Conservation (phyloP, 2,797 vertebrate genomes). For the Tolypeutes matacus region DNA sequence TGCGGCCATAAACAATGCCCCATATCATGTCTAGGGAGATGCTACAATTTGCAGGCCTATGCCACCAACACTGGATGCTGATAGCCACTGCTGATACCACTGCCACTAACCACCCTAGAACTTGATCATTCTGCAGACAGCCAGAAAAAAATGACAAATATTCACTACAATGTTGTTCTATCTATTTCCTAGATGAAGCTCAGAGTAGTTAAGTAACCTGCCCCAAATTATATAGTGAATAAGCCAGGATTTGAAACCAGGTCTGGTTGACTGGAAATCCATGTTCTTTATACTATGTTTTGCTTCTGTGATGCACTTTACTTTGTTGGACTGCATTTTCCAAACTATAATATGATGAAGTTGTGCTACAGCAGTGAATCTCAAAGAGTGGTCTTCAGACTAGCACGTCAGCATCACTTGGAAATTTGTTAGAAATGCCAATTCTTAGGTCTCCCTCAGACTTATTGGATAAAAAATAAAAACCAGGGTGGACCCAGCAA, state of each 20-base stretch:
- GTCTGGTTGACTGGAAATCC: neutral
- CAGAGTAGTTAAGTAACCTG: neutral
- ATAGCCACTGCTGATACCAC: neutral
- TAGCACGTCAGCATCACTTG: neutral
- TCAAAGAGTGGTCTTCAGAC: neutral
- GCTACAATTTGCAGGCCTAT: too few relatives aligned
- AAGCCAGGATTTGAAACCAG: slow-evolving; percentile 10
- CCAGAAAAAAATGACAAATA: neutral
- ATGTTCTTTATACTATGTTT: neutral
- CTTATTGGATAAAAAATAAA: neutral
- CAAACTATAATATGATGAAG: neutral
- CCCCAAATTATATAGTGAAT: neutral
- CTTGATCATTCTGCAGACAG: neutral
- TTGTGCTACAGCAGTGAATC: neutral
- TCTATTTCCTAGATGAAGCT: neutral
- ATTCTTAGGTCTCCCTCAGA: neutral
- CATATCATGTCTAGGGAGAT: neutral
- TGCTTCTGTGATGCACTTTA: neutral
- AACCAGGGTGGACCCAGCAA: neutral
- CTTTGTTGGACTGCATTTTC: neutral
- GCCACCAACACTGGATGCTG: neutral
- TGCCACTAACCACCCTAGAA: neutral
- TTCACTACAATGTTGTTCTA: neutral
- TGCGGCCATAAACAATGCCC: neutral
- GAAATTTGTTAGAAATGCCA: neutral